Base-by-base conservation (phyloP, 2,113 vertebrate species). In the Nettapus auritus region DNA sequence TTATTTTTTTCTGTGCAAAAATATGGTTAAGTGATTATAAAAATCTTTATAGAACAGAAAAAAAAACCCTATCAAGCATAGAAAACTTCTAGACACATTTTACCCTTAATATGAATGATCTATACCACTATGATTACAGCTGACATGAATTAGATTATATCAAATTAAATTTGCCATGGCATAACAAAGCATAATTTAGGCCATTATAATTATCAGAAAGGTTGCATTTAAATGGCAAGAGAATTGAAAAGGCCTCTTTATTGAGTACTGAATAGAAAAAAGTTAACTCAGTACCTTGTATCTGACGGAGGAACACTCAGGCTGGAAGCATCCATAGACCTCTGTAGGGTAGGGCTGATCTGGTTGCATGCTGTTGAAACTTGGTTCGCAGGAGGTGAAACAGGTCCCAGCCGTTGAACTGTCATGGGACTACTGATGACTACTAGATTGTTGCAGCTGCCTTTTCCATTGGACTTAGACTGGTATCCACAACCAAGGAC, bases 221-320 rank as follows among this genome's bases (percentile, higher is more conserved):
- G 9, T 40, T 75, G 8, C 19, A 73, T 52, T 83, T 71, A 38
- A 67, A 60, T 69, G 48, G 81, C 22, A 67, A 44, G 8, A 84
- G 5, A 75, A 93, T 46, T n/a, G 57, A 81, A 60, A 28, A 16
- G n/a, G 7, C 4, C 29, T 80, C 11, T 68, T 73, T 71, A 68
- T 53, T 46, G 70, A 92, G 15, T 42, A 93, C 6, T 66, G 46
- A 71, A 88, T 15, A 75, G 31, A 66, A 96, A 94, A 97, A 97
- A 92, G 28, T 50, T 97, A 97, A 93, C 50, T 93, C 82, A 97
- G 97, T 93, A 99, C 99, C 99, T 99, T 98, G 98, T 97, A 94
- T 99, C 98, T 66, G 98, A 98, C 93, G 98, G 96, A 92, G 98
- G 98, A 95, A 97, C 95, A 53, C 97, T 97, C 94, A 97, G 96